Evolutionary conservation across 2,888 invertebrate genomes (phyloP), one percentile per base, ranked within the genome.

Genomic region (Ornithoptera priamus): DNA sequence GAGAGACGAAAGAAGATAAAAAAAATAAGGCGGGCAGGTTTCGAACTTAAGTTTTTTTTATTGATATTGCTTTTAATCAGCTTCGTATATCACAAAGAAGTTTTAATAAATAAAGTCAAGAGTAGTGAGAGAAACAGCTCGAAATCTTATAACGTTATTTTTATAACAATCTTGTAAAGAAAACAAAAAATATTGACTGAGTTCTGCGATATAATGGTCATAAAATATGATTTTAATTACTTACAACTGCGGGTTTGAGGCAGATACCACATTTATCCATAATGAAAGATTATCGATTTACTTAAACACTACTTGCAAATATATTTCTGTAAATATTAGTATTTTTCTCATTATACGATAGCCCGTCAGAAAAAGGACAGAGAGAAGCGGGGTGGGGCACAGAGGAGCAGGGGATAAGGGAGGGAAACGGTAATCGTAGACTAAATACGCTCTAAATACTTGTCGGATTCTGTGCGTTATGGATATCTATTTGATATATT

Each of bases 201-300:
- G 74, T 80, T 82, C 80, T 78, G 81, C 76, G 78, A 84, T 82
- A 85, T 80, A 81, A 81, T 76, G 77, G 76, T 73, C 72, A 74
- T 70, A 80, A 77, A 77, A 76, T 64, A 71, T 62, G 72, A 74
- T 71, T 69, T 75, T 15, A 56, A 73, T 76, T 81, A 89, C 92
- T 90, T 79, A 93, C 93, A 78, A 83, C 87, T 66, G 89, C 90
- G 72, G 88, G 87, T 82, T 91, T 91, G 72, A 84, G 78, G 78
- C 93, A 93, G 75, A 91, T 89, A 75, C 88, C 92, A 88, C 93
- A 93, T 80, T 88, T 90, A 85, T 93, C 90, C 92, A 92, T 92
- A 75, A 76, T 78, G 77, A 72, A 70, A 67, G 70, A 75, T 70
- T 75, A 75, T 75, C 73, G 76, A 72, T 74, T 78, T 78, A 80